A percentile compares a stretch with the other conserved stretches of the same genome.
phyloP scores from a whole-genome alignment of 2,888 invertebrate genomes.

The Caenorhabditis sp. region DNA sequence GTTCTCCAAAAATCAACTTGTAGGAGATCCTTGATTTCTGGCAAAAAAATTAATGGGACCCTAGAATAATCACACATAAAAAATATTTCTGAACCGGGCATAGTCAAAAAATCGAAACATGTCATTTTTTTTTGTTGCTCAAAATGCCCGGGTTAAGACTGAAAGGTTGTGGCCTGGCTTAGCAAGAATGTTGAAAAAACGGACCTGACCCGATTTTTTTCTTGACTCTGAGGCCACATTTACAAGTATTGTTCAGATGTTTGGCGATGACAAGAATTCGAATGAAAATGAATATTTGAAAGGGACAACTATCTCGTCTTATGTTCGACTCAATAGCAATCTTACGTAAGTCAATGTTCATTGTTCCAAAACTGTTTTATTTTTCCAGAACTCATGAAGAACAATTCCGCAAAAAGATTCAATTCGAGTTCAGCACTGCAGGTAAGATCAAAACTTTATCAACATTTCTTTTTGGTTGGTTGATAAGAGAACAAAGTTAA shows the following conservation, averaged over 20 bases:
- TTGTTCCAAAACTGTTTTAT: neutral
- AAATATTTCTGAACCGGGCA: no score
- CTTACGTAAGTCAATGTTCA: constrained; percentile 43
- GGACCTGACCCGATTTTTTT: no score
- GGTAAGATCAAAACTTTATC: constrained; percentile 18
- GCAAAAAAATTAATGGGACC: no score
- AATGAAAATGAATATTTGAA: constrained; percentile 60
- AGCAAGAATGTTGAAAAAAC: no score
- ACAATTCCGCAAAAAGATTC: constrained; percentile 58
- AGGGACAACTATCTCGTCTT: constrained; percentile 62
- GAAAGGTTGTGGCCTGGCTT: no score
- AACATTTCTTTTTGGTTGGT: neutral
- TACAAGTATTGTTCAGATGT: constrained; percentile 46
- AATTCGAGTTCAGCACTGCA: constrained; percentile 56
- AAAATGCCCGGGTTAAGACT: no score
- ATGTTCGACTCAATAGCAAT: constrained; percentile 64
- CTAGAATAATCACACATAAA: no score
- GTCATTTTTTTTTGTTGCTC: no score
- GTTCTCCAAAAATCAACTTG: no score
- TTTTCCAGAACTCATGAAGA: constrained; percentile 62
- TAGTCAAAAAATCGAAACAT: no score
- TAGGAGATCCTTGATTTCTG: no score
- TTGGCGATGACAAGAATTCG: constrained; percentile 55
- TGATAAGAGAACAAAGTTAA: neutral
- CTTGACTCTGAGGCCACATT: no score